phyloP scores from a whole-genome alignment of 2,888 invertebrate species.

The Serripes groenlandicus region DNA sequence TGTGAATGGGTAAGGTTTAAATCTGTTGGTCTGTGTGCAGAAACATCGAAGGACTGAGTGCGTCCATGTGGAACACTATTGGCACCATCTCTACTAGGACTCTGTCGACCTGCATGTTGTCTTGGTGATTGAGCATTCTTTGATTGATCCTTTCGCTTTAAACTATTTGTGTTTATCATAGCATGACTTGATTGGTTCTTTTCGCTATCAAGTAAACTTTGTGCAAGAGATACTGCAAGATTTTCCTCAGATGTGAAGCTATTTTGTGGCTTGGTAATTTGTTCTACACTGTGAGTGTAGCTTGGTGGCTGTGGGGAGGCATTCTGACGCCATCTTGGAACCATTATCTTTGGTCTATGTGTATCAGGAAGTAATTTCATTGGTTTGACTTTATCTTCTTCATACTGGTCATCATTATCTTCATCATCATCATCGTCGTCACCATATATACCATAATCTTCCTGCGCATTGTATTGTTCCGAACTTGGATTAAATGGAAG shows the following conservation, averaged over 20 bases:
- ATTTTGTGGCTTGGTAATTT: conserved; percentile 35
- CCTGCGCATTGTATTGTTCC: conserved; percentile 31
- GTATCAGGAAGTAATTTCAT: conserved; percentile 58
- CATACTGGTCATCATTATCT: conserved; percentile 31
- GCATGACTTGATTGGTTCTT: conserved; percentile 23
- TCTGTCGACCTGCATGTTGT: not conserved
- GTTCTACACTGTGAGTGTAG: conserved; percentile 43
- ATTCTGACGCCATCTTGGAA: conserved; percentile 67
- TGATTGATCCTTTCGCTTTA: conserved; percentile 38
- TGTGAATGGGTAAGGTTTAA: conserved; percentile 23
- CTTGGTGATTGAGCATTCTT: conserved; percentile 34
- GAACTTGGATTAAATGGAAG: conserved; percentile 29
- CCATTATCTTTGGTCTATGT: conserved; percentile 67
- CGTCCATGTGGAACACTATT: not conserved
- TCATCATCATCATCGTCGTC: conserved; percentile 71
- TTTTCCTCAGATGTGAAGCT: conserved; percentile 59
- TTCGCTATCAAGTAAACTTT: conserved; percentile 62
- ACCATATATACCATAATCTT: conserved; percentile 75
- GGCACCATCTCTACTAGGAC: not conserved
- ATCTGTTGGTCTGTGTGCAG: conserved; percentile 46
- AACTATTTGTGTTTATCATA: conserved; percentile 3
- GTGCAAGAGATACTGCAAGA: conserved; percentile 67
- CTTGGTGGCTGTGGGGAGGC: conserved; percentile 63
- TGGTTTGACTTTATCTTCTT: conserved; percentile 53
- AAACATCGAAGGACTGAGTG: conserved; percentile 40